Base-by-base conservation (phyloP, 2,113 vertebrate species). In the Nyctereutes procyonoides region DNA sequence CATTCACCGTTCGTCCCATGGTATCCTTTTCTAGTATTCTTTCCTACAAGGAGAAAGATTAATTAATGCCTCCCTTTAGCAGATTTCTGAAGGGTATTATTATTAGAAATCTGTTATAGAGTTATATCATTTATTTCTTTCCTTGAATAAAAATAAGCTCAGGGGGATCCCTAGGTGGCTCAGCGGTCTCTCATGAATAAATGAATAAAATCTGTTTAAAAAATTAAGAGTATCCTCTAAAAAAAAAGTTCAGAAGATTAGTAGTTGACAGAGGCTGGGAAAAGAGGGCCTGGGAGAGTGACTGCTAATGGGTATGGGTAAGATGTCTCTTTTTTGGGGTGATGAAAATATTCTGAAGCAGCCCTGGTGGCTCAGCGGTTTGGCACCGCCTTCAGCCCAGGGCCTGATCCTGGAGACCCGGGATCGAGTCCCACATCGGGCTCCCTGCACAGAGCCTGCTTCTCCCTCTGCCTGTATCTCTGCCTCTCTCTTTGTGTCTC, bases 11-110 rank as follows among this genome's bases (percentile, higher is more conserved):
- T 97, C 85, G 98, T 96, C 97, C 98, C 98, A 98, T 98, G 83
- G 86, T 98, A 98, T 98, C 95, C 73, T 89, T 96, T 97, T 97
- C 97, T 98, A 96, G 96, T 97, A 19, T 95, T 84, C 58, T n/a
- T 73, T 98, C 98, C 98, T 98, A 97, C 89, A 98, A 98, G 92
- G 92, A 98, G 97, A 98, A 98, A 98, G 97, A 93, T 74, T 88
- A 98, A 95, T 98, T 97, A 98, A 97, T 96, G 93, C 93, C 94
- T 98, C 94, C 89, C 98, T 98, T 98, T 93, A 98, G 93, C 90
- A 96, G 76, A 98, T 97, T 98, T 98, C 97, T 98, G 96, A 98
- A 97, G 76, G 97, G 90, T 92, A 95, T 67, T 88, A 98, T 96
- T 73, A 98, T 85, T 97, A 93, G 55, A 97, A 97, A 97, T 98